A percentile compares a stretch with the other conserved stretches of the same genome.
Conservation (phyloP, 2,888 invertebrate genomes). For the Glyphotaelius pellucidus region DNA sequence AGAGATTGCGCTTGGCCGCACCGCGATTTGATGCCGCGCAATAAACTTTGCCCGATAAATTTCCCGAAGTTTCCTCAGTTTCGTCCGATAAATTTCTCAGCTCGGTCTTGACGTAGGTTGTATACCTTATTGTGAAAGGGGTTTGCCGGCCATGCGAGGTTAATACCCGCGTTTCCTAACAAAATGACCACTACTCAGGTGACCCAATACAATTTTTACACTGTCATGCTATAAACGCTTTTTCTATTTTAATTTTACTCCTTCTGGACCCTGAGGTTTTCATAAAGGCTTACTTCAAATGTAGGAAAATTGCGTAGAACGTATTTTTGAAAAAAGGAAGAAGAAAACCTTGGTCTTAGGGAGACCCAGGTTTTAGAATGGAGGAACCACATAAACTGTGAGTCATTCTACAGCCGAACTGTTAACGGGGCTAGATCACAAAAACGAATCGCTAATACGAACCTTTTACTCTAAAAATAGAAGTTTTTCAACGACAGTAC, state of each 20-base stretch:
- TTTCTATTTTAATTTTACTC: neutral
- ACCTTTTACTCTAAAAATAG: too few species aligned
- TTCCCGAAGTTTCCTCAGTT: constrained; percentile 20
- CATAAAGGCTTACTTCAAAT: too few species aligned
- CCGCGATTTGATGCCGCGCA: constrained; percentile 48
- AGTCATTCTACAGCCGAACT: too few species aligned
- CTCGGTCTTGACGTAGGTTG: neutral
- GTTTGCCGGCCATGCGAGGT: neutral
- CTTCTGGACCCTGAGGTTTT: too few species aligned
- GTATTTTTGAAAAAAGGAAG: too few species aligned
- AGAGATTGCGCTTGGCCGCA: constrained; percentile 32
- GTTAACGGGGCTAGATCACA: too few species aligned
- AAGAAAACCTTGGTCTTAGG: too few species aligned
- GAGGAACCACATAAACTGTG: too few species aligned
- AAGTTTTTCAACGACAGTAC: too few species aligned
- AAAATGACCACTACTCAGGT: neutral
- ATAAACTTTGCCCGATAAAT: constrained; percentile 41
- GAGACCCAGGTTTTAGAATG: too few species aligned
- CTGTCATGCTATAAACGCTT: neutral
- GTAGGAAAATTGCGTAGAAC: too few species aligned
- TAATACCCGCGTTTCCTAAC: neutral
- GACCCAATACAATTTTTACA: neutral
- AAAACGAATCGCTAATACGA: too few species aligned
- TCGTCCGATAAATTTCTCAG: neutral
- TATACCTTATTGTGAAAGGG: neutral